Percentiles rank a stretch among this genome's conserved stretches.
These are phyloP conservation scores for Pseudochaenichthys georgianus DNA, from an alignment of 2,797 vertebrate species.

Conservation along the genomic window DNA sequence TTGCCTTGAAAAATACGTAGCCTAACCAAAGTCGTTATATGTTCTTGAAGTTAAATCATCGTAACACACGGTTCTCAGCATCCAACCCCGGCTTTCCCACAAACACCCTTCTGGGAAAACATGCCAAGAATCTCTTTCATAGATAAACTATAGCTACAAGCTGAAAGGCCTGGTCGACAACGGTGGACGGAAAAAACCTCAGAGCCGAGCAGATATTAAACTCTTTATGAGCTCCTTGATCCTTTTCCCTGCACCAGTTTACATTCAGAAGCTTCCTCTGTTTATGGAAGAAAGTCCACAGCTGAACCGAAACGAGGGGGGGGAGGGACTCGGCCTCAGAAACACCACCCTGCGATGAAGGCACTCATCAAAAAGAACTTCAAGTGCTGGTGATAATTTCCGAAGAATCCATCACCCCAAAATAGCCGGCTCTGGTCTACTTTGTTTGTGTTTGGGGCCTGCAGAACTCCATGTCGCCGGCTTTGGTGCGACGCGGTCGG, in stretches of 20 bases:
- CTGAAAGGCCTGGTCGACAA: not conserved
- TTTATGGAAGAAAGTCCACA: constrained; percentile 63
- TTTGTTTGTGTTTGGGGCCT: not conserved
- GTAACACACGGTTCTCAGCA: not conserved
- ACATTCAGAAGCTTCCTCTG: constrained; percentile 64
- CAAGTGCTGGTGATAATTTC: constrained; percentile 45
- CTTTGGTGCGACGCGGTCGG: constrained; percentile 23
- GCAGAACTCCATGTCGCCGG: constrained; percentile 24
- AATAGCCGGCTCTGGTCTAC: constrained; percentile 26
- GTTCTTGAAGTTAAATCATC: constrained; percentile 14
- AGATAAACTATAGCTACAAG: constrained; percentile 37
- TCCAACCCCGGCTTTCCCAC: constrained; percentile 3
- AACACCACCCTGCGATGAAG: constrained; percentile 42
- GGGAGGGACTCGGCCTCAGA: constrained; percentile 37
- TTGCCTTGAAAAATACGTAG: not conserved
- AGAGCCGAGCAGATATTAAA: constrained; percentile 10
- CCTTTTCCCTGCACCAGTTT: constrained; percentile 48
- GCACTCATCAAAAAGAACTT: constrained; percentile 31
- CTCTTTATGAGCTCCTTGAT: constrained; percentile 29
- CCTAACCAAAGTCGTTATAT: not conserved
- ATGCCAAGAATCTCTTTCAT: constrained; percentile 7
- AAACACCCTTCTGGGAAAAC: constrained; percentile 22
- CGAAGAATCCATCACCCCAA: constrained; percentile 37
- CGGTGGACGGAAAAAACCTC: not conserved
- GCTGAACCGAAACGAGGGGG: constrained; percentile 13